Evolutionary conservation across 2,888 invertebrate species (phyloP), one percentile per base, ranked within the genome.

Genomic region (Strigamia maritima): DNA sequence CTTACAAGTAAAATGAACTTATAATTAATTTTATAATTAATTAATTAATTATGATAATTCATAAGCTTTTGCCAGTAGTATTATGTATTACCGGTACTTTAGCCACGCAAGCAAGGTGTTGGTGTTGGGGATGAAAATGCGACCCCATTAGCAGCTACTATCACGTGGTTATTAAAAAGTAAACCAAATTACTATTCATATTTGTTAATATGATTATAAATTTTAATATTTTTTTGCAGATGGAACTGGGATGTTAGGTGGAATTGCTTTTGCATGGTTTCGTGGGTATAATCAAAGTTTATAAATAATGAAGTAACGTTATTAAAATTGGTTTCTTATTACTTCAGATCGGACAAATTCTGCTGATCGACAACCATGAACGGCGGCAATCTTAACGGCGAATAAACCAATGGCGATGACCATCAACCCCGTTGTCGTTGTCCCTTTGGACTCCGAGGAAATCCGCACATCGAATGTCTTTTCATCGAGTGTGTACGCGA

Each of bases 151-250:
- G 95, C 95, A 19, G 98, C 98, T 0, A 95, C 98, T 0, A 88
- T 97, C 70, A 95, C 97, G 3, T 98, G 98, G 98, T 90, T 98
- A 44, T 85, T 97, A 54, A 97, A 96, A 88, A 97, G 88, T 85
- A 82, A 82, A 28, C 79, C 28, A 28, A 31, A 54, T 31, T 19
- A 35, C n/a, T n/a, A n/a, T n/a, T n/a, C n/a, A 19, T 76, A 35
- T 31, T n/a, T 38, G 19, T 76, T 16, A 44, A 76, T 40, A 19
- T 38, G 7, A 76, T 19, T 6, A 24, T 22, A 14, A 44, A n/a
- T 95, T 89, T 80, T 65, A 80, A 78, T 75, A 81, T 80, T 81
- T n/a, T 79, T 81, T 81, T 79, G 49, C 79, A 86, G 87, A 87
- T 86, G 87, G 87, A 2, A 85, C 86, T 75, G 86, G 88, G n/a